A percentile compares a stretch with the other conserved stretches of the same genome.
Evolutionary conservation across 2,888 invertebrate species (phyloP).

Genomic region (Biston betularia): DNA sequence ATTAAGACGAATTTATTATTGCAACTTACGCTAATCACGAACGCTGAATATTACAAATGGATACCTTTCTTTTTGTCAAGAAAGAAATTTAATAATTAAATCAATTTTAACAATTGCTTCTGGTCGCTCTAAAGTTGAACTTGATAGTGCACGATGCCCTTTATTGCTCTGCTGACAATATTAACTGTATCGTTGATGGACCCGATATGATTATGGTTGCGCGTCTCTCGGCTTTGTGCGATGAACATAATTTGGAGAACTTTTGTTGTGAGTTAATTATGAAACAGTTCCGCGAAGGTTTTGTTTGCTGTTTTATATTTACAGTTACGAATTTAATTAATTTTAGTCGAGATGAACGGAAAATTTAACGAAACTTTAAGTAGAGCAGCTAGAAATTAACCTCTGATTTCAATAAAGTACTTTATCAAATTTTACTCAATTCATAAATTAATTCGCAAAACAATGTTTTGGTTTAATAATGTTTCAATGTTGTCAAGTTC

Average conservation of each 20-base stretch:
- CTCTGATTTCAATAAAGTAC: neutral
- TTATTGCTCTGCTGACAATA: conserved; percentile 15
- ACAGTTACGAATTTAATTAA: conserved; percentile 16
- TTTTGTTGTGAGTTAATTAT: conserved; percentile 24
- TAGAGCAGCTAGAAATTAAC: neutral
- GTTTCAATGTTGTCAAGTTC: too few species aligned
- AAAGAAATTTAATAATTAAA: too few species aligned
- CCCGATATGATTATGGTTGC: conserved; percentile 25
- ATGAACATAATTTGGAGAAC: conserved; percentile 8
- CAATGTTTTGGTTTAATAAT: too few species aligned
- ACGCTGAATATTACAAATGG: too few species aligned
- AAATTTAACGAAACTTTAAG: neutral
- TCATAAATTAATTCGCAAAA: neutral
- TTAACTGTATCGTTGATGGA: conserved; percentile 25
- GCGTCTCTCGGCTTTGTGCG: conserved; percentile 14
- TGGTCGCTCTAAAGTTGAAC: neutral
- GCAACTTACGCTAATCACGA: too few species aligned
- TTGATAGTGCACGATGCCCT: conserved; percentile 1
- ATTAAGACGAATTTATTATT: too few species aligned
- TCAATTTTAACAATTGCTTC: neutral
- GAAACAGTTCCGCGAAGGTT: neutral
- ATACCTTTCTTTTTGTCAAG: too few species aligned
- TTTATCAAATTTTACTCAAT: neutral
- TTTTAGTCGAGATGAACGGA: neutral
- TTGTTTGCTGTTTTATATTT: conserved; percentile 3